phyloP scores from a whole-genome alignment of 2,888 invertebrate genomes.

The Salpingus planirostris region DNA sequence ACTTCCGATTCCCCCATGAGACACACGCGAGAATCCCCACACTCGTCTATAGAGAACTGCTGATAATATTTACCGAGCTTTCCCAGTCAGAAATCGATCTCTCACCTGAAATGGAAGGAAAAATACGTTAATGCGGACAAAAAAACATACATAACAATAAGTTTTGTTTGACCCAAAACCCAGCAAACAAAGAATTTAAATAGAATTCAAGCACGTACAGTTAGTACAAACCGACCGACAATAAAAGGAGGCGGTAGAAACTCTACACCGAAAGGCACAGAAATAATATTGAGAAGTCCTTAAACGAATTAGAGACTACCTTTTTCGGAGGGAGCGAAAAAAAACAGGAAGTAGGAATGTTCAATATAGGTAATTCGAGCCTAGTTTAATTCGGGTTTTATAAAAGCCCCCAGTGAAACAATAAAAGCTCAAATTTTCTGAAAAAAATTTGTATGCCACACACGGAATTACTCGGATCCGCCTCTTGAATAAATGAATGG shows the following conservation, averaged over 20 bases:
- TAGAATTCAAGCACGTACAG: constrained; percentile 11
- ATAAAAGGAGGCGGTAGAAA: constrained; percentile 10
- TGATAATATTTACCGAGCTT: background rate
- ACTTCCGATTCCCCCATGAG: no score
- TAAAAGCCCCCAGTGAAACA: no score
- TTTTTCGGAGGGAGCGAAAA: constrained; percentile 2
- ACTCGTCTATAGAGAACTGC: no score
- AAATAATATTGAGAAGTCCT: constrained; percentile 8
- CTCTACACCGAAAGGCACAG: constrained; percentile 8
- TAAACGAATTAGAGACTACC: constrained; percentile 5
- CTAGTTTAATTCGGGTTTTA: no score
- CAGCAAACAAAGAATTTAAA: constrained; percentile 10
- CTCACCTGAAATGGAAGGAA: constrained; percentile 1
- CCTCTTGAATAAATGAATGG: no score
- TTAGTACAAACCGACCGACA: no score
- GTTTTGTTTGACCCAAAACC: constrained; percentile 8
- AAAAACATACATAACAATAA: constrained; percentile 1
- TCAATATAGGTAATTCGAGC: no score
- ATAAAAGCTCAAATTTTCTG: constrained; percentile 1
- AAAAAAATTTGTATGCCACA: no score
- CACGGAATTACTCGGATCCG: no score
- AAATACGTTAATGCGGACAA: background rate
- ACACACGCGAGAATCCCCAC: no score
- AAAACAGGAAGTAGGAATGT: constrained; percentile 11
- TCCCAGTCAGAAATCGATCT: background rate